These are phyloP conservation scores for Catagonus wagneri DNA, from an alignment of 2,113 vertebrate genomes.

Conservation along the genomic window DNA sequence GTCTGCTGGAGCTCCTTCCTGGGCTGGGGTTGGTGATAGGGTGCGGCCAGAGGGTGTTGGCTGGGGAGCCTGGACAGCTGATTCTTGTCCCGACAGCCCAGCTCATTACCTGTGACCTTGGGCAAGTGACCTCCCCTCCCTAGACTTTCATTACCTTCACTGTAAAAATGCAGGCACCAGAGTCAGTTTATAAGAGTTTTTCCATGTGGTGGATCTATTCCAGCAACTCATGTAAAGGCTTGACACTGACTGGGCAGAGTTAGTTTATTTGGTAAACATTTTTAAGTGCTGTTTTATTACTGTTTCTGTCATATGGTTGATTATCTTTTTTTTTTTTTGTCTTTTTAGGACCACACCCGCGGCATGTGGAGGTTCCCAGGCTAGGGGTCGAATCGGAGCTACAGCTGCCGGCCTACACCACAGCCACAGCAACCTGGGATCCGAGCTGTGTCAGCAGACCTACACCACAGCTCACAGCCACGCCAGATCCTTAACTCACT, in stretches of 20 bases:
- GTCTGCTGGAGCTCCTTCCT: not conserved
- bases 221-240: not conserved
- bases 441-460: too few relatives aligned
- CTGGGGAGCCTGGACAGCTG: not conserved
- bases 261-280: constrained; percentile 25
- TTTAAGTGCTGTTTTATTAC: constrained; percentile 44
- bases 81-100: not conserved
- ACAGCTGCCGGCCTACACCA: too few relatives aligned
- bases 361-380: too few relatives aligned
- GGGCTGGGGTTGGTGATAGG: not conserved
- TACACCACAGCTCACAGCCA: too few relatives aligned
- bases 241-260: not conserved
- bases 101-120: constrained; percentile 33
- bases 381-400: too few relatives aligned
- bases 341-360: too few relatives aligned
- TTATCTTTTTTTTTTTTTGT: not conserved
- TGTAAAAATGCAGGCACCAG: not conserved
- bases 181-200: not conserved
- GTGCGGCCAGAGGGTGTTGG: not conserved
- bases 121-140: not conserved
- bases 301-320: not conserved
- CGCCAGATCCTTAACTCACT: too few relatives aligned
- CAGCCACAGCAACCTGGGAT: too few relatives aligned
- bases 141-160: not conserved
- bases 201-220: not conserved